phyloP scores from a whole-genome alignment of 2,888 invertebrate genomes.

The Drosophila prolongata region DNA sequence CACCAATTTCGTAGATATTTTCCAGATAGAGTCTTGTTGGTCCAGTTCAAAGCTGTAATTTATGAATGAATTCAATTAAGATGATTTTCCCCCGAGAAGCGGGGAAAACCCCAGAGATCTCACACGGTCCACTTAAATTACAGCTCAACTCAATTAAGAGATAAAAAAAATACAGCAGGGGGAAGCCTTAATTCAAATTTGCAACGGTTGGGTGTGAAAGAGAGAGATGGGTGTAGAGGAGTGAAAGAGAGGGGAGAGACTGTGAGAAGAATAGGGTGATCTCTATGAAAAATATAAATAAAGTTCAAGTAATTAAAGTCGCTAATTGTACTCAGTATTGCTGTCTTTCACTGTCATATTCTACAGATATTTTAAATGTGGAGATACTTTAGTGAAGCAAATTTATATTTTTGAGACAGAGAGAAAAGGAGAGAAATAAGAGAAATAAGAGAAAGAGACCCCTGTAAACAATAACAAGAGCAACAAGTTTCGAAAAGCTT shows the following conservation, averaged over 20 bases:
- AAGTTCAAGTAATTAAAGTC: slow-evolving; percentile 3
- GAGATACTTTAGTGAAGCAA: not conserved
- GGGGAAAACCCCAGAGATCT: slow-evolving; percentile 29
- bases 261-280: slow-evolving; percentile 4
- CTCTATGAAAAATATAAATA: not conserved
- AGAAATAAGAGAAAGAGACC: slow-evolving; percentile 8
- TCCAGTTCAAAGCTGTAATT: slow-evolving; percentile 53
- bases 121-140: slow-evolving; percentile 53
- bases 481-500: slow-evolving; percentile 66
- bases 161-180: not conserved
- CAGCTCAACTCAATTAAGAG: slow-evolving; percentile 65
- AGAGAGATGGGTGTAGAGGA: not conserved
- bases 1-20: slow-evolving; percentile 33
- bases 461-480: slow-evolving; percentile 47
- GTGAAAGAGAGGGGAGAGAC: slow-evolving; percentile 2
- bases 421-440: not conserved
- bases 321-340: not conserved
- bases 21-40: slow-evolving; percentile 28
- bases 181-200: slow-evolving; percentile 39
- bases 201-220: slow-evolving; percentile 50
- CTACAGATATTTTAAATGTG: slow-evolving; percentile 1
- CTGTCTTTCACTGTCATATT: not conserved
- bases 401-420: not conserved
- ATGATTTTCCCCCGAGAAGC: slow-evolving; percentile 42
- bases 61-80: slow-evolving; percentile 77